Evolutionary conservation across 2,797 vertebrate genomes (phyloP).

Genomic region (Etheostoma nigrum): DNA sequence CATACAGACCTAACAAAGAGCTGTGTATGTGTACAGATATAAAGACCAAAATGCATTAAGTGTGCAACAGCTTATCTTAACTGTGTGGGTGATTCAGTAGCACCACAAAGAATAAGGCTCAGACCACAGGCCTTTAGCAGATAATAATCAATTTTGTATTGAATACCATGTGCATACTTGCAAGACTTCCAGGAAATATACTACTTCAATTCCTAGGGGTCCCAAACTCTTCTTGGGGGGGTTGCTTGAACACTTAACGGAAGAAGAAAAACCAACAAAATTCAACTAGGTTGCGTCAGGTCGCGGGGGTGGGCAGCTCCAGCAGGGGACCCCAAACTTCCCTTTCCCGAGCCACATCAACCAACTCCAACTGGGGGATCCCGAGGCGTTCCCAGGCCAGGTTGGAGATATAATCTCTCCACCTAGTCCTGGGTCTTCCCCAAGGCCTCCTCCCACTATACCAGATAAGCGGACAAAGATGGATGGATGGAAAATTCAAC

Average conservation of each 20-base stretch:
- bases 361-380: too few relatives aligned
- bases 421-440: too few relatives aligned
- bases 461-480: too few relatives aligned
- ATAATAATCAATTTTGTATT: neutral
- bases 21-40: slow-evolving; percentile 26
- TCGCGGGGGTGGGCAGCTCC: too few relatives aligned
- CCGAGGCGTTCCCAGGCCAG: too few relatives aligned
- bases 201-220: neutral
- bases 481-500: neutral
- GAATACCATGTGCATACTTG: neutral
- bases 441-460: too few relatives aligned
- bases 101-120: slow-evolving; percentile 36
- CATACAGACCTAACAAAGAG: slow-evolving; percentile 38
- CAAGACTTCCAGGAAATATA: slow-evolving; percentile 13
- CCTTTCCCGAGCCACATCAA: too few relatives aligned
- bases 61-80: slow-evolving; percentile 7
- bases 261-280: neutral
- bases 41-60: slow-evolving; percentile 35
- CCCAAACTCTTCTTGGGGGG: neutral
- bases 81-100: slow-evolving; percentile 48
- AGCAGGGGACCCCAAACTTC: too few relatives aligned
- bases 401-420: too few relatives aligned
- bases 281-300: too few relatives aligned
- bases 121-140: slow-evolving; percentile 31
- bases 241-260: neutral